A percentile compares a stretch with the other conserved stretches of the same genome.
Conservation (phyloP, 2,113 vertebrate genomes). For the Gallinago paraguaiae region DNA sequence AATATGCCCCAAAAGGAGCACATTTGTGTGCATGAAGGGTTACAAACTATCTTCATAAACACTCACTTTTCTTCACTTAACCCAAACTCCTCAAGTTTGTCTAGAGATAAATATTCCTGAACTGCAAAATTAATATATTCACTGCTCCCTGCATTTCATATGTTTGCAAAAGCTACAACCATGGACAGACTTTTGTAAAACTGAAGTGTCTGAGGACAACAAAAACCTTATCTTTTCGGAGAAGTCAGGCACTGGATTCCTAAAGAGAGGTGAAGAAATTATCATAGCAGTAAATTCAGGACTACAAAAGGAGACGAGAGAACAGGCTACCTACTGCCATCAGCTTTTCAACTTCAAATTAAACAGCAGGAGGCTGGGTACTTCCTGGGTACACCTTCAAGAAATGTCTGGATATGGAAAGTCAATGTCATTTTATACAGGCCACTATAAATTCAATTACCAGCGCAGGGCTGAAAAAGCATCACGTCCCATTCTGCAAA, state of each 20-base stretch:
- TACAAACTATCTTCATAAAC: neutral
- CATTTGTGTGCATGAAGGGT: neutral
- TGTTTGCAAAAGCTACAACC: neutral
- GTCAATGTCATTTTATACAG: neutral
- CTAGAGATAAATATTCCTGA: neutral
- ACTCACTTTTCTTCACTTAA: neutral
- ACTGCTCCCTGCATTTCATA: neutral
- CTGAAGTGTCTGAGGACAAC: neutral
- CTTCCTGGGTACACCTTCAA: neutral
- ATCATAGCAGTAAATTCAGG: neutral
- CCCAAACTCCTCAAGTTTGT: neutral
- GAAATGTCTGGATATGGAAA: slow-evolving; percentile 1
- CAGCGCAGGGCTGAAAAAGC: neutral
- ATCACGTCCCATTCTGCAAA: neutral
- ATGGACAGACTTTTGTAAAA: neutral
- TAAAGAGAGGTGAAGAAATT: neutral
- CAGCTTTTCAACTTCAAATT: neutral
- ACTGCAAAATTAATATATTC: neutral
- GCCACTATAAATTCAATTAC: neutral
- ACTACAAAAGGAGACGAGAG: neutral
- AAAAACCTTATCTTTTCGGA: neutral
- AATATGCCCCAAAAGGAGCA: neutral
- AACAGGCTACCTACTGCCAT: neutral
- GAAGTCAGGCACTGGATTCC: neutral
- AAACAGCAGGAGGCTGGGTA: neutral